phyloP scores from a whole-genome alignment of 2,113 vertebrate species.

The Leucosticte australis region DNA sequence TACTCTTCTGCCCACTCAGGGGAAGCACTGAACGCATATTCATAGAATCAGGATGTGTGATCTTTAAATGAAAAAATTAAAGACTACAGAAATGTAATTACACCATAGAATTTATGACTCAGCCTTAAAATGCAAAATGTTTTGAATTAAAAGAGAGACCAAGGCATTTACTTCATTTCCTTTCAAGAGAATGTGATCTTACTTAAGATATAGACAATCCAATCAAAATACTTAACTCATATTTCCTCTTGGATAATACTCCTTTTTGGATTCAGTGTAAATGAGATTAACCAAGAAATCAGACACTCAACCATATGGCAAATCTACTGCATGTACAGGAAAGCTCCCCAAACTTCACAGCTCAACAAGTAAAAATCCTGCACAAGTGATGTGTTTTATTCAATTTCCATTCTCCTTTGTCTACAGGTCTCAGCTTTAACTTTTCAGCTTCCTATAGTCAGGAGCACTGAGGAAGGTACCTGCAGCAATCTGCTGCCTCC shows the following conservation, averaged over 20 bases:
- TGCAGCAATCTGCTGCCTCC: background rate
- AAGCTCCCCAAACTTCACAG: background rate
- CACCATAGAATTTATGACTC: constrained; percentile 51
- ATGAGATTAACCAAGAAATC: background rate
- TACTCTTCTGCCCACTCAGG: background rate
- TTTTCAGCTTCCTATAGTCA: background rate
- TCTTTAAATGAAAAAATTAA: constrained; percentile 63
- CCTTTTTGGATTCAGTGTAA: background rate
- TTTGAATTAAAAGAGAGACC: constrained; percentile 43
- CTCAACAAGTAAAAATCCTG: background rate
- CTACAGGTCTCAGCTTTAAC: background rate
- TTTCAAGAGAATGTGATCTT: constrained; percentile 30
- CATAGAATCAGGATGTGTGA: constrained; percentile 24
- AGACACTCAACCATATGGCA: background rate
- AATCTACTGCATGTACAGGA: background rate
- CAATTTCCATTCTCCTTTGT: background rate
- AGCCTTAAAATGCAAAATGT: constrained; percentile 34
- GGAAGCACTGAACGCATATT: background rate
- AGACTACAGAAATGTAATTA: constrained; percentile 47
- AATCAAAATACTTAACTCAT: constrained; percentile 19
- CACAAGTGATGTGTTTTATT: background rate
- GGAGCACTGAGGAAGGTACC: background rate
- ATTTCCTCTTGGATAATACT: background rate
- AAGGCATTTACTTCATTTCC: constrained; percentile 28
- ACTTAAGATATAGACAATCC: constrained; percentile 9